phyloP scores from a whole-genome alignment of 2,113 vertebrate species.

The Spermophilus dauricus region DNA sequence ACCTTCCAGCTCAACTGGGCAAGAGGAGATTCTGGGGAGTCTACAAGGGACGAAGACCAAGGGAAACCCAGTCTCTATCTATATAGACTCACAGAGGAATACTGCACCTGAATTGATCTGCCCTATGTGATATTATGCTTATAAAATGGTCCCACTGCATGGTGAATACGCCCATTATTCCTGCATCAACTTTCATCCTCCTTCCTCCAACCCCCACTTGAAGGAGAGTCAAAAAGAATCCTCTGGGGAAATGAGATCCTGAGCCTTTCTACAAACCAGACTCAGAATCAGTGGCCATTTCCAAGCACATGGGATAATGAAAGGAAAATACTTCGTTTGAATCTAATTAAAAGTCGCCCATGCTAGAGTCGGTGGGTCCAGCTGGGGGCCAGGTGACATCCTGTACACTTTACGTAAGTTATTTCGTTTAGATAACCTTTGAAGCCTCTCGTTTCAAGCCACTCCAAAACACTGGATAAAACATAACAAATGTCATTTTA shows the following conservation, averaged over 20 bases:
- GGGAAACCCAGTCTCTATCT: slow-evolving; percentile 6
- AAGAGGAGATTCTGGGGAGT: neutral
- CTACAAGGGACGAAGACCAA: slow-evolving; percentile 20
- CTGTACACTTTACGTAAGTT: slow-evolving; percentile 18
- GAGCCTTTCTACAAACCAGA: slow-evolving; percentile 51
- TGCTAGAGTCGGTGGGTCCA: slow-evolving; percentile 26
- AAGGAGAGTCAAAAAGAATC: slow-evolving; percentile 52
- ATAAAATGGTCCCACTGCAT: slow-evolving; percentile 13
- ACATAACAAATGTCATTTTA: slow-evolving; percentile 74
- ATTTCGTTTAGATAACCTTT: slow-evolving; percentile 76
- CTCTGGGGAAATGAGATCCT: slow-evolving; percentile 60
- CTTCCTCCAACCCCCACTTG: neutral
- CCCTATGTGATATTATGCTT: neutral
- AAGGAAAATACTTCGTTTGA: slow-evolving; percentile 55
- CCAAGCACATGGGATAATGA: neutral
- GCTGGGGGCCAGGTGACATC: neutral
- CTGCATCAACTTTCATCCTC: neutral
- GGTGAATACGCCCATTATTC: slow-evolving; percentile 10
- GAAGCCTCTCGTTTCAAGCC: slow-evolving; percentile 67
- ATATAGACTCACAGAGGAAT: neutral
- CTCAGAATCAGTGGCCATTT: slow-evolving; percentile 55
- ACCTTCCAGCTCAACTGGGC: neutral
- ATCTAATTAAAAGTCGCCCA: slow-evolving; percentile 24
- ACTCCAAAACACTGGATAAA: slow-evolving; percentile 61
- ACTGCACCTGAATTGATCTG: neutral